Evolutionary conservation across 2,888 invertebrate species (phyloP).

Genomic region (Lissocephala sabroskyi): DNA sequence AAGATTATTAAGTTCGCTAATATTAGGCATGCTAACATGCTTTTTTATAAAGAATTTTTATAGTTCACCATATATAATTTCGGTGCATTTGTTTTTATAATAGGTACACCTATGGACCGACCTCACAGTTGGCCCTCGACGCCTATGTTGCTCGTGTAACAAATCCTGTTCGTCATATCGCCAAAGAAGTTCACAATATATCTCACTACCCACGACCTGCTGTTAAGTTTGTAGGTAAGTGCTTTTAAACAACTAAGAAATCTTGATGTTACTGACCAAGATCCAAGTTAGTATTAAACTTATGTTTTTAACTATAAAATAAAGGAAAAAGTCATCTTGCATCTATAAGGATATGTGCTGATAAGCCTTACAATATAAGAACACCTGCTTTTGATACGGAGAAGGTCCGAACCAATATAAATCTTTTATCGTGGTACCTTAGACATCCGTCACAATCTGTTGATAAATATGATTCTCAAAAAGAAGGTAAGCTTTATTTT

Average conservation of each 20-base stretch:
- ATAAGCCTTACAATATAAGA: conserved; percentile 83
- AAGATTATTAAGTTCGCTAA: no score
- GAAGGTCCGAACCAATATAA: conserved; percentile 88
- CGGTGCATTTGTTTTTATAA: no score
- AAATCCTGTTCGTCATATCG: conserved; percentile 77
- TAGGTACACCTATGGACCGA: conserved; percentile 71
- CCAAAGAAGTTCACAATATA: conserved; percentile 77
- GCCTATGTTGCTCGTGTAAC: conserved; percentile 82
- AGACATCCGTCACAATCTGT: conserved; percentile 84
- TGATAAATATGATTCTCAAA: no score
- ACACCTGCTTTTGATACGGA: conserved; percentile 80
- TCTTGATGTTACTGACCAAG: not conserved
- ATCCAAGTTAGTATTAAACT: conserved; percentile 35
- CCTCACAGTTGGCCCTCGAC: conserved; percentile 73
- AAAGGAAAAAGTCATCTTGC: conserved; percentile 87
- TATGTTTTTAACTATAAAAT: conserved; percentile 52
- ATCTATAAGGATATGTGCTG: conserved; percentile 87
- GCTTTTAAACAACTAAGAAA: conserved; percentile 2
- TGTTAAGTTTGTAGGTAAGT: conserved; percentile 79
- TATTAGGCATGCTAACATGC: no score
- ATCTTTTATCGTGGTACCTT: conserved; percentile 89
- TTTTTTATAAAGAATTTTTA: no score
- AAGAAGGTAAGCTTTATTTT: conserved; percentile 66
- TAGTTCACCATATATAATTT: no score
- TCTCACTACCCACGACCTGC: conserved; percentile 81